These are phyloP conservation scores for Rattus norvegicus DNA, from an alignment of 2,113 vertebrate species.

Conservation along the genomic window DNA sequence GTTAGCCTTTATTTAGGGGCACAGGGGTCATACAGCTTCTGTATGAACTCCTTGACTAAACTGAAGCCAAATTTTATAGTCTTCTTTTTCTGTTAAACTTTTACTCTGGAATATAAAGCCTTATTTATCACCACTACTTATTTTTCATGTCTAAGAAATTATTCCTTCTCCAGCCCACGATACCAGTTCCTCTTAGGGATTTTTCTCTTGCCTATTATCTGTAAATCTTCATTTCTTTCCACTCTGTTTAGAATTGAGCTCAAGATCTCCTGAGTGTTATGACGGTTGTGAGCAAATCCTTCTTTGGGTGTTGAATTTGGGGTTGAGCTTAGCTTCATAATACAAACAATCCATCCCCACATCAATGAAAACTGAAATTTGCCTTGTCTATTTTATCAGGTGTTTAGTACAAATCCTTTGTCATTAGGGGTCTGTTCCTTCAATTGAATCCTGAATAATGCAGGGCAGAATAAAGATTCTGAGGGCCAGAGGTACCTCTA, in stretches of 20 bases:
- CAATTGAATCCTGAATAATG: neutral
- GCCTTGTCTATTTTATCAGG: neutral
- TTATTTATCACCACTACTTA: neutral
- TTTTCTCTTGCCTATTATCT: neutral
- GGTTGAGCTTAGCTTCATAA: neutral
- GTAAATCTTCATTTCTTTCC: neutral
- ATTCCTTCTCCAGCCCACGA: neutral
- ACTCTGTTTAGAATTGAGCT: neutral
- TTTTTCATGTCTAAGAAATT: neutral
- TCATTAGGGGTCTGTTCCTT: neutral
- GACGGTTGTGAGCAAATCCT: neutral
- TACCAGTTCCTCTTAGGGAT: neutral
- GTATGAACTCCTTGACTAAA: neutral
- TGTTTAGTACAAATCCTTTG: neutral
- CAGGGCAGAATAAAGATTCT: neutral
- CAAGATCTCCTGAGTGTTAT: neutral
- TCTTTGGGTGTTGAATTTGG: neutral
- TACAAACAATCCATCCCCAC: neutral
- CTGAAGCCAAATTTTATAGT: neutral
- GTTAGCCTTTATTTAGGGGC: neutral
- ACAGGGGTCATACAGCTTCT: neutral
- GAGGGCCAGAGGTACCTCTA: neutral
- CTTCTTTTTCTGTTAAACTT: neutral
- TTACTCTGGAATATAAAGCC: neutral
- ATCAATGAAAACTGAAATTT: neutral